Conservation (phyloP, 2,888 invertebrate species). For the Drosophila anomelani region DNA sequence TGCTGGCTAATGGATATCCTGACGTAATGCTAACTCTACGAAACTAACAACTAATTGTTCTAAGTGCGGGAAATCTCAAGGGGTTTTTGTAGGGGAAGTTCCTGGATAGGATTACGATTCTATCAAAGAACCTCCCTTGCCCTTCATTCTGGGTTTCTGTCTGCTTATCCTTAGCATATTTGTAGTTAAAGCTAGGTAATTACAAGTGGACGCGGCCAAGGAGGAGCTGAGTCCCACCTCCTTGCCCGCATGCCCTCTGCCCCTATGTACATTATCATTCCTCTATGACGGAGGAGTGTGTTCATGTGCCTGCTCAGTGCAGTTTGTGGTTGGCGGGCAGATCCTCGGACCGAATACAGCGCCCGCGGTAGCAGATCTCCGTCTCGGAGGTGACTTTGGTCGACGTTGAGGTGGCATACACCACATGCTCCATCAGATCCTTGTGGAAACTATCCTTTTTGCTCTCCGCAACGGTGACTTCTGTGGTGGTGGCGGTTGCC, state of each 20-base stretch:
- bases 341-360: constrained; percentile 89
- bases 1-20: constrained; percentile 58
- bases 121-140: constrained; percentile 8
- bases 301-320: constrained; percentile 64
- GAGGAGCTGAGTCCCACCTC: constrained; percentile 5
- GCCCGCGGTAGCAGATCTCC: constrained; percentile 94
- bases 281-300: constrained; percentile 20
- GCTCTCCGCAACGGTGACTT: constrained; percentile 49
- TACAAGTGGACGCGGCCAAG: constrained; percentile 60
- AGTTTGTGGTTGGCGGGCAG: constrained; percentile 83
- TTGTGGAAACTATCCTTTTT: constrained; percentile 80
- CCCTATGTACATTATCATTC: constrained; percentile 62
- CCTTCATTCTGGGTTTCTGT: constrained; percentile 3
- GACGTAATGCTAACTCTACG: constrained; percentile 49
- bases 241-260: constrained; percentile 40
- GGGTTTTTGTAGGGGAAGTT: constrained; percentile 5
- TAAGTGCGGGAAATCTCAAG: constrained; percentile 27
- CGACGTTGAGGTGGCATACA: constrained; percentile 88
- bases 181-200: constrained; percentile 75
- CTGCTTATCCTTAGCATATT: constrained; percentile 58
- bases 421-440: constrained; percentile 84
- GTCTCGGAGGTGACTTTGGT: constrained; percentile 94
- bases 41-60: constrained; percentile 47
- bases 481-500: constrained; percentile 48
- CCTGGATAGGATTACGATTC: constrained; percentile 12